Base-by-base conservation (phyloP, 37 sponge, comb jelly and placozoan species). In the Halichondria panicea region DNA sequence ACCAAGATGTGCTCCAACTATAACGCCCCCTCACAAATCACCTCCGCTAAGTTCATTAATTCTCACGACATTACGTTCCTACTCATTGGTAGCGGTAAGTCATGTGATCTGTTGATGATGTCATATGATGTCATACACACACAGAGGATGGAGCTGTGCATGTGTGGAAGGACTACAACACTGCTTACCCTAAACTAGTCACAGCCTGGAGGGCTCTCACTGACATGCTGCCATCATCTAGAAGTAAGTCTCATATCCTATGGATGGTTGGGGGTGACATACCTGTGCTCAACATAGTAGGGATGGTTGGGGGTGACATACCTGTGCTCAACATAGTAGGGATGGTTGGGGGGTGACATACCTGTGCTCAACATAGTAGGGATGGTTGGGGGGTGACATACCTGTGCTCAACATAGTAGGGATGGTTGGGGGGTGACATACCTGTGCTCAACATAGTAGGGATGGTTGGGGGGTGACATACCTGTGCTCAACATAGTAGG, bases 31-130 rank as follows among this genome's bases (percentile, higher is more conserved):
- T 82, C 54, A 0, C 81, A 87, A 45, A 81, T 87, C 21, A 91
- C 92, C 0, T 78, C 91, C 0, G 74, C 77, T 1, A 92, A 94
- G 56, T 90, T 79, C 75, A 63, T 91, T 32, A 94, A 94, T 68
- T 76, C 91, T 57, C 95, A 94, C 28, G 92, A 94, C 71, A 61
- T 87, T 60, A 74, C 88, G 13, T 88, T 91, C 63, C 81, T 94
- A 4, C 66, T 94, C 58, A 81, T 82, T 64, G 95, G 95, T 41
- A 77, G 86, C 60, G 92, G 95, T 91, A 39, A 60, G 53, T 58
- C 39, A n/a, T 24, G 21, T 59, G 44, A 36, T 34, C 3, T 66
- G 38, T 28, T 63, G 65, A 58, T 24, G 24, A 22, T 9, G 11
- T 58, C 6, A 5, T 12, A 58, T 22, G 12, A 59, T 25, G 8